These are phyloP conservation scores for Rhagoletis pomonella DNA, from an alignment of 1,140 invertebrate genomes.

Conservation along the genomic window DNA sequence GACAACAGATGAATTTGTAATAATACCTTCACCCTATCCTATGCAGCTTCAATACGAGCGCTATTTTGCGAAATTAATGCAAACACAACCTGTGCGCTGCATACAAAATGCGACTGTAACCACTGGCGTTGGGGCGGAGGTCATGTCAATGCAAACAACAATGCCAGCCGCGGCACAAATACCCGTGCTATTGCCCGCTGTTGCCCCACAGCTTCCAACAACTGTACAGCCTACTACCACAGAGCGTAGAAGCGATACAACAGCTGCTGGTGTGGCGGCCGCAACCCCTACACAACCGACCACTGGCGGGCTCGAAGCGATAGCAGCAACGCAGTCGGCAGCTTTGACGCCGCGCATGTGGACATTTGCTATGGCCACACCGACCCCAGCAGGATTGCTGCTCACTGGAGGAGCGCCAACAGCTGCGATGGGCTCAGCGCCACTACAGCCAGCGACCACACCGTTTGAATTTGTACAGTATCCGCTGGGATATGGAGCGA, in stretches of 20 bases:
- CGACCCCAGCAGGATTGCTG: conserved; percentile 65
- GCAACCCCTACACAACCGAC: background rate
- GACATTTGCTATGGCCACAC: conserved; percentile 68
- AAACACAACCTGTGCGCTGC: conserved; percentile 68
- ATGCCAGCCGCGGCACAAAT: conserved; percentile 50
- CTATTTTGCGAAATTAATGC: conserved; percentile 72
- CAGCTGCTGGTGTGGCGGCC: background rate
- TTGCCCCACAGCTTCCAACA: background rate
- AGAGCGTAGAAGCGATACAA: background rate
- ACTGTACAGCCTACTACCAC: background rate
- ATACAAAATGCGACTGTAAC: conserved; percentile 59
- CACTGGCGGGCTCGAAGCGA: background rate
- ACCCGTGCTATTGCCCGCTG: background rate
- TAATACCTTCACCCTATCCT: background rate
- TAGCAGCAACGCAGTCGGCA: background rate
- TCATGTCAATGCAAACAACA: background rate
- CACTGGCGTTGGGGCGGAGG: background rate
- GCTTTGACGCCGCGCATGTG: conserved; percentile 60
- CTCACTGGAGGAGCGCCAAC: conserved; percentile 61
- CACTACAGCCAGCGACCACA: background rate
- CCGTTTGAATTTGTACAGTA: background rate
- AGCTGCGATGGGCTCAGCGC: background rate
- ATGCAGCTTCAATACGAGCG: conserved; percentile 64
- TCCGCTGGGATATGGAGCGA: conserved; percentile 4
- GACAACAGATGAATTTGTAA: background rate